Percentiles rank a stretch among this genome's conserved stretches.
These are phyloP conservation scores for Pithys albifrons DNA, from an alignment of 2,113 vertebrate genomes.

Conservation along the genomic window DNA sequence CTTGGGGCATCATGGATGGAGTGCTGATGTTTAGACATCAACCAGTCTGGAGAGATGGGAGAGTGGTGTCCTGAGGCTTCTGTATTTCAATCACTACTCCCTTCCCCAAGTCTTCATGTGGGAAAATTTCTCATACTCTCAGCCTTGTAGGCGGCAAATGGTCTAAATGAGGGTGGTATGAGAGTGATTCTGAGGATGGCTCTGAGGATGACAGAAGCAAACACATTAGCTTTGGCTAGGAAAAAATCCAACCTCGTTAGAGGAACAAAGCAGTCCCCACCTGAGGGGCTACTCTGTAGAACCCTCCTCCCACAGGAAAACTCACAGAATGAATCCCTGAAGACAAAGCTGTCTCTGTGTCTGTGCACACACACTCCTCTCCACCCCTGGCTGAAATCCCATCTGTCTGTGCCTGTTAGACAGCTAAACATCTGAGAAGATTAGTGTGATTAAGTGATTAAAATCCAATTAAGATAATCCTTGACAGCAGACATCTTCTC, in stretches of 20 bases:
- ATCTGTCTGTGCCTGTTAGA: conserved; percentile 23
- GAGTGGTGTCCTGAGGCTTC: neutral
- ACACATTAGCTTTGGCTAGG: neutral
- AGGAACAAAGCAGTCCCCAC: neutral
- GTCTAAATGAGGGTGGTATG: neutral
- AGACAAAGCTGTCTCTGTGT: neutral
- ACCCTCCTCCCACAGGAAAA: neutral
- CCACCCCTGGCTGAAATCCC: neutral
- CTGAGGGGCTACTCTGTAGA: neutral
- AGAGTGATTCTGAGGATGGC: neutral
- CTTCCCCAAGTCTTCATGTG: neutral
- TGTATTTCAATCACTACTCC: neutral
- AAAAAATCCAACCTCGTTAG: neutral
- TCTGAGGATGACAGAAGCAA: neutral
- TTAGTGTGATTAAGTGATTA: conserved; percentile 48
- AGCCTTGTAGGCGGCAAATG: neutral
- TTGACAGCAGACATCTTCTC: conserved; percentile 21
- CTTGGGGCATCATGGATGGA: accelerated
- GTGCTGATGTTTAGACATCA: neutral
- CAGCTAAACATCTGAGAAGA: conserved; percentile 16
- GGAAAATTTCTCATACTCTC: neutral
- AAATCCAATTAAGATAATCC: conserved; percentile 49
- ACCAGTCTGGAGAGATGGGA: neutral
- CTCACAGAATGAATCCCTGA: neutral
- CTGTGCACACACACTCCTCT: neutral